Evolutionary conservation across 2,797 vertebrate species (phyloP).

Genomic region (Podarcis siculus): DNA sequence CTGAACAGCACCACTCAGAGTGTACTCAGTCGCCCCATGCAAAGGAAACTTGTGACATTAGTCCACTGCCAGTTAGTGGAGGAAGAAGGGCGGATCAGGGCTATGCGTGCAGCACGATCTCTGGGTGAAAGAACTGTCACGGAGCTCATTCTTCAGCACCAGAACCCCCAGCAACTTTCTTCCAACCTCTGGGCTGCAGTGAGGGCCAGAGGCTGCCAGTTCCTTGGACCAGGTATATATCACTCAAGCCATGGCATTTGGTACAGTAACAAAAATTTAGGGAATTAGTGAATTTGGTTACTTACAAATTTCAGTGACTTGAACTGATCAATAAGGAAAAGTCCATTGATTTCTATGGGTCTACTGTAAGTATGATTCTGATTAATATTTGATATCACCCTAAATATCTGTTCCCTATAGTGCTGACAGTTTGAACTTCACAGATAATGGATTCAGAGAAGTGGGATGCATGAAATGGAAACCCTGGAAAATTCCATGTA

Average conservation of each 20-base stretch:
- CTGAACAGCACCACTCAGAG: constrained; percentile 95
- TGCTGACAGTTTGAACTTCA: neutral
- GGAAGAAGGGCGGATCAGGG: constrained; percentile 95
- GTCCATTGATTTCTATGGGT: too few relatives aligned
- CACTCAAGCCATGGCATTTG: neutral
- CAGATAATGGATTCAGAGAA: neutral
- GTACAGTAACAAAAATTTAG: neutral
- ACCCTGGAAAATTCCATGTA: neutral
- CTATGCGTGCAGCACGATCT: constrained; percentile 97
- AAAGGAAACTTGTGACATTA: constrained; percentile 95
- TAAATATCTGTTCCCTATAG: neutral
- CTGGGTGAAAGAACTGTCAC: constrained; percentile 97
- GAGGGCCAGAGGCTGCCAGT: constrained; percentile 96
- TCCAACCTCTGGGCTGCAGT: constrained; percentile 99
- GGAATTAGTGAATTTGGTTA: neutral
- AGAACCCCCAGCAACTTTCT: constrained; percentile 98
- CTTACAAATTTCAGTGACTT: neutral
- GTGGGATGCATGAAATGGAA: neutral
- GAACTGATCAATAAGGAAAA: neutral
- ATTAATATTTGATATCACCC: too few relatives aligned
- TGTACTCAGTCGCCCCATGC: constrained; percentile 97
- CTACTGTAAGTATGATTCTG: neutral
- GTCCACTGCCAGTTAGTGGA: constrained; percentile 99
- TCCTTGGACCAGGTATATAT: constrained; percentile 93
- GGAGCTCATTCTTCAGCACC: constrained; percentile 98